Evolutionary conservation across 2,888 invertebrate genomes (phyloP), one percentile per base, ranked within the genome.

Genomic region (Sarcophaga subvicina): DNA sequence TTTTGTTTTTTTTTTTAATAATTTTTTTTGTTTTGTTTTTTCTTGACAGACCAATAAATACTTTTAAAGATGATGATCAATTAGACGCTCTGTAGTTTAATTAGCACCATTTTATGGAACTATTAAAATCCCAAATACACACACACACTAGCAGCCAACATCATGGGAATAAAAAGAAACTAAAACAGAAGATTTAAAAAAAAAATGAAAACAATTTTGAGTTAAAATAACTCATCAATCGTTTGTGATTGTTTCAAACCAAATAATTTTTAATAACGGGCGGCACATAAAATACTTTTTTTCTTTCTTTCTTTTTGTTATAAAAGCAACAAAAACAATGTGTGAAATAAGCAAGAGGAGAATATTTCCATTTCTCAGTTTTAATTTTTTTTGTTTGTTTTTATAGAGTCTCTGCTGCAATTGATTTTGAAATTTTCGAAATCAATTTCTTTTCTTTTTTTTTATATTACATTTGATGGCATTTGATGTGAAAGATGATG

Each of bases 71-170:
- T 87, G 73, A 87, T 87, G 83, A 84, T 84, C 83, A 87, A 87
- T 87, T 87, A 81, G 84, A 79, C 71, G 87, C 87, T 87, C 87
- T 84, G 84, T 84, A 76, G 84, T 79, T 71, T 78, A 81, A 87
- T 87, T 87, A 87, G 76, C 87, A 84, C 87, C 75, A 62, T 79
- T 84, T 87, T 84, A 84, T 79, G 80, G 80, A 62, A 45, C 63
- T 80, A 78, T 86, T 49, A 54, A 37, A 54, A 5, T 17, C 14
- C 4, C 17, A 12, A 49, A 49, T 3, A 47, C 62, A 17, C 47
- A 17, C 37, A 37, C 37, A 37, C 37, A 37, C 37, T 37, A 37
- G 37, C 37, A 70, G 70, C 17, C 0, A 17, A 4, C 54, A 54
- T 63, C 83, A 80, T 86, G 86, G 77, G 86, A 87, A 86, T 37